Evolutionary conservation across 2,888 invertebrate species (phyloP), one percentile per base, ranked within the genome.

Genomic region (Rhogogaster chlorosoma): DNA sequence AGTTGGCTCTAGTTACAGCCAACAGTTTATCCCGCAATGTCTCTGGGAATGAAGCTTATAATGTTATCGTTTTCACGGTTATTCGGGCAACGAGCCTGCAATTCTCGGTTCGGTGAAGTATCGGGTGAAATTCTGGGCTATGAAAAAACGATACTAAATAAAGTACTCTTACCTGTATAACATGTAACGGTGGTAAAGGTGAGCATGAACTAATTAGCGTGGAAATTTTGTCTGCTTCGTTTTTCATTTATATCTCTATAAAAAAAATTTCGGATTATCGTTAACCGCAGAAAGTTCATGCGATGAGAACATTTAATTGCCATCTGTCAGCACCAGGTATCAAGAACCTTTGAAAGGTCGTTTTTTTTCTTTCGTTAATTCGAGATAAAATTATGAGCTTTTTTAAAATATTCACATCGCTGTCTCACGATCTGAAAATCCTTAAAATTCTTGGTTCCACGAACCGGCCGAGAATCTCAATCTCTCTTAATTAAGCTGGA

Each of bases 1-100:
- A 61, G 1, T 61, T 38, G 38, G 32, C n/a, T 32, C 53, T 36
- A 7, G 36, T 22, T 49, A 80, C 36, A 22, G 78, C 57, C 29
- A 61, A 57, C 78, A 61, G 38, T 80, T 36, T 80, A 80, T 80
- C 26, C 78, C 4, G 57, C 38, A 80, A 38, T 80, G 78, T 38
- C 61, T 80, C 57, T 80, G 78, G 61, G 78, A 61, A 61, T 38
- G 78, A 80, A 80, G 61, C 78, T 9, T n/a, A 57, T 78, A 61
- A 78, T 38, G 78, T 61, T 80, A 80, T 80, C 78, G 78, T 61
- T 57, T 36, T 61, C 78, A 80, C 61, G 32, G 78, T 15, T 80
- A 22, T 36, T 80, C 36, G 38, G 38, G 18, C 78, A n/a, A 80
- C 22, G 22, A 61, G 78, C n/a, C 61, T 80, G 57, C 78, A 12